These are phyloP conservation scores for Macropodus opercularis DNA, from an alignment of 2,797 vertebrate genomes.

Conservation along the genomic window DNA sequence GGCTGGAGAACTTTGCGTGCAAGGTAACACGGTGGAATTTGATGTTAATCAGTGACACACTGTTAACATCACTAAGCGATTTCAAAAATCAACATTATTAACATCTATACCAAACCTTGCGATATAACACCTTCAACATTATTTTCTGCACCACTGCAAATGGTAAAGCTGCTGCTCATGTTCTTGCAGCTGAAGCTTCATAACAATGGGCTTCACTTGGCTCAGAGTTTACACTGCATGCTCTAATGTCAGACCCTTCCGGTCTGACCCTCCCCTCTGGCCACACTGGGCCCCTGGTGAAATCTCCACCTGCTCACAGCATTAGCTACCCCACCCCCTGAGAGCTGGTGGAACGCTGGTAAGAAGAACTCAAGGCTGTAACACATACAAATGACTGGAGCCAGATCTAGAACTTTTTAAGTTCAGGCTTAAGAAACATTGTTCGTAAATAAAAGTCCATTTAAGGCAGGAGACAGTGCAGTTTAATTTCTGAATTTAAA, in stretches of 20 bases:
- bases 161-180: not conserved
- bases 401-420: too few relatives aligned
- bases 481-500: not conserved
- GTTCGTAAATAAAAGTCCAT: not conserved
- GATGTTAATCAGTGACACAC: not conserved
- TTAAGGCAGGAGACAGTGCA: not conserved
- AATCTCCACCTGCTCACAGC: constrained; percentile 80
- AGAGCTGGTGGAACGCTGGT: constrained; percentile 18
- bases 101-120: too few relatives aligned
- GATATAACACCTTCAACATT: too few relatives aligned
- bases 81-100: too few relatives aligned
- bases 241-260: constrained; percentile 38
- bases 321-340: constrained; percentile 56
- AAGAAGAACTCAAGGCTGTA: constrained; percentile 20
- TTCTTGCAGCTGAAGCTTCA: not conserved
- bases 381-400: constrained; percentile 26
- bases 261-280: constrained; percentile 45
- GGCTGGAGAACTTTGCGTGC: constrained; percentile 7
- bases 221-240: constrained; percentile 17
- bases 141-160: too few relatives aligned
- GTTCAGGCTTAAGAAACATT: not conserved
- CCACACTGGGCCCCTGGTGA: constrained; percentile 66
- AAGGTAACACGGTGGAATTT: too few relatives aligned
- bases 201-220: constrained; percentile 4
- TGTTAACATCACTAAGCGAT: not conserved